Evolutionary conservation across 37 sponge, comb jelly and placozoan genomes (phyloP), one percentile per base, ranked within the genome.

Genomic region (Mnemiopsis leidyi): DNA sequence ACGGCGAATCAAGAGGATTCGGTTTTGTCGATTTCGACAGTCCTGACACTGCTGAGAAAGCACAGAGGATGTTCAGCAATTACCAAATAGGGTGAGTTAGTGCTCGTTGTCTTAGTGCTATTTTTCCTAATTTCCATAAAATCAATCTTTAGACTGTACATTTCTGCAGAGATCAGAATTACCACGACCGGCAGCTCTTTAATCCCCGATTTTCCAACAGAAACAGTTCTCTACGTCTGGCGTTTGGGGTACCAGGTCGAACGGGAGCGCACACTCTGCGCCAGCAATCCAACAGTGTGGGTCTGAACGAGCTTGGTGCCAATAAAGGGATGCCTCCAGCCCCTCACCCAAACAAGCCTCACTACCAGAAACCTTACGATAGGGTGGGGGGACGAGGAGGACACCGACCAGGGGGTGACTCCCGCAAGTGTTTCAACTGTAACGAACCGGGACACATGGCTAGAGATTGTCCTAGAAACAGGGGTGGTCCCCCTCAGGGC

Each of bases 281-380:
- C 1, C 90, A 85, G 61, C 90, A 85, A 33, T 85, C 90, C 48
- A 85, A 85, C 90, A 85, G 90, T 85, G 90, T 85, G 39, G 90
- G 90, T 16, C 90, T 85, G 48, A 85, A 85, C 90, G 90, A 85
- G 90, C 48, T 85, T 2, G 90, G 90, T 9, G 38, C 90, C 48
- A 32, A 32, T 13, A 85, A 85, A 61, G 61, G 61, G 9, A 36
- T 26, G 36, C 36, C 79, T 5, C 32, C 35, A 20, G 35, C 32
- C 20, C 36, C 79, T 34, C n/a, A 40, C 29, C 90, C 90, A 9
- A 35, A 35, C 61, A 85, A 85, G 25, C 90, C 90, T n/a, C 90
- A 85, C 90, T 85, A 85, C 90, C 90, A 85, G 61, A 85, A 85
- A 39, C 90, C 90, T 37, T 85, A 85, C 30, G 90, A 85, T 40